Base-by-base conservation (phyloP, 2,113 vertebrate genomes). In the Paratilapia polleni region DNA sequence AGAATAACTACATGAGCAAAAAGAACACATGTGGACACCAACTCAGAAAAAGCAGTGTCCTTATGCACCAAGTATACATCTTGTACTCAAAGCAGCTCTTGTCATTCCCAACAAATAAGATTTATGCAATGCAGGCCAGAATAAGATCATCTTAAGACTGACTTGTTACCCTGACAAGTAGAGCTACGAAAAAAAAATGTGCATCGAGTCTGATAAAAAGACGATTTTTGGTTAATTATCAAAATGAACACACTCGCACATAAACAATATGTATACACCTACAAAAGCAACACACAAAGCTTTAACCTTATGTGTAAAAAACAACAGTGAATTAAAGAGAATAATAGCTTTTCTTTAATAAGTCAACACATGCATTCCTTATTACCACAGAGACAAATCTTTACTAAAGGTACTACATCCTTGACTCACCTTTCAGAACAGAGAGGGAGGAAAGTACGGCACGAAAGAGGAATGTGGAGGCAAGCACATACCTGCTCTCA, bases 401-500 rank as follows among this genome's bases (percentile, higher is more conserved):
- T 83, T 10, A 87, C 80, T 66, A 38, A 70, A 60, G 41, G 73
- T 57, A 81, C 83, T 17, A 78, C 17, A 36, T 61, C 13, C 31
- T 10, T 36, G 61, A 80, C 60, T 59, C 73, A 4, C 58, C 81
- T 70, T 38, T 59, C 28, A 83, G 26, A 54, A 43, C 54, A 66
- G 26, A 78, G 36, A 57, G 80, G 19, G 31, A 68, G 81, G 54
- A 54, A 36, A 61, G 83, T 59, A 22, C 28, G 80, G 78, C 17
- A 49, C 8, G 43, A 77, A 74, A 90, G 88, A 82, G 93, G 90
- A 85, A 90, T 77, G 9, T 38, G 31, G 77, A 88, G 61, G 60
- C 94, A 66, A 90, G 94, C 60, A 86, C 66, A 43, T 78, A 95
- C 95, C 89, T 94, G 96, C 62, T 79, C 70, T 43, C 19, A 70